Evolutionary conservation across 1,140 invertebrate species (phyloP).

Genomic region (Ceratosolen solmsi): DNA sequence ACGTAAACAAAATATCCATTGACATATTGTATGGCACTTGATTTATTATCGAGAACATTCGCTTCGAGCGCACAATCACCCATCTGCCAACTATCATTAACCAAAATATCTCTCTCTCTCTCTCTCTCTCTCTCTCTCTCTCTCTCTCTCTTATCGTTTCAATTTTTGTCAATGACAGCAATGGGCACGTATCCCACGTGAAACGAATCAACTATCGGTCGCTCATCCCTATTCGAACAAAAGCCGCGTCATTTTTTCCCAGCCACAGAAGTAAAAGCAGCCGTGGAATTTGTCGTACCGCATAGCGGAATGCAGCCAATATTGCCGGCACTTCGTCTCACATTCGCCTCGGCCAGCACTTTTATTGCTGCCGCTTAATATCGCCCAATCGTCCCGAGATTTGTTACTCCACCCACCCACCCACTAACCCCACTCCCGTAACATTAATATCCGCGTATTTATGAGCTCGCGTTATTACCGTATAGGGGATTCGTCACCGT

Average conservation of each 20-base stretch:
- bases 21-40: background rate
- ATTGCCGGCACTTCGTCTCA: conserved; percentile 62
- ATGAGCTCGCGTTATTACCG: conserved; percentile 44
- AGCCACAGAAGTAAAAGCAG: background rate
- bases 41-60: background rate
- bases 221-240: background rate
- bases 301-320: conserved; percentile 57
- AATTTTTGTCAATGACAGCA: background rate
- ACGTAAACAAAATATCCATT: background rate
- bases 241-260: conserved; percentile 4
- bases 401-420: conserved; percentile 61
- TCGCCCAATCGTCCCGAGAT: conserved; percentile 58
- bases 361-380: background rate
- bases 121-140: background rate
- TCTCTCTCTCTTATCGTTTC: background rate
- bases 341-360: conserved; percentile 56
- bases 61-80: background rate
- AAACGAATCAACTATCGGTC: background rate
- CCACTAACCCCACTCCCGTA: conserved; percentile 45
- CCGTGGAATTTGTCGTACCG: background rate
- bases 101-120: background rate
- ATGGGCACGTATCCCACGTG: no score
- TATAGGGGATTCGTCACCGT: background rate
- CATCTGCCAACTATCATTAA: background rate
- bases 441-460: conserved; percentile 70